Evolutionary conservation across 2,888 invertebrate species (phyloP), one percentile per base, ranked within the genome.

Genomic region (Lampropteryx suffumata): DNA sequence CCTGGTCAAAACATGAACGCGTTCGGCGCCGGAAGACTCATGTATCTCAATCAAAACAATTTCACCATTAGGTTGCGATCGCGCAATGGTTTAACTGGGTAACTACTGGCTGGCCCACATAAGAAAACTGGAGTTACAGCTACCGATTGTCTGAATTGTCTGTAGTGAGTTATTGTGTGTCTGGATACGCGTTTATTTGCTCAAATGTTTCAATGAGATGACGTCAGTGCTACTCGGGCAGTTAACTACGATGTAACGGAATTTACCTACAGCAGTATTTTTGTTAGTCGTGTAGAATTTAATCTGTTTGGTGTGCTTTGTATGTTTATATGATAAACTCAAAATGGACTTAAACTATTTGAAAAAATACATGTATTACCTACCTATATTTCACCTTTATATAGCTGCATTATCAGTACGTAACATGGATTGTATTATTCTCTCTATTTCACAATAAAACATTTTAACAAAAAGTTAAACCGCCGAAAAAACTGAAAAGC

Each of bases 141-240:
- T 50, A 60, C 57, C 61, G 60, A 51, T 50, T 62, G 63, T n/a
- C n/a, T n/a, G n/a, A n/a, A n/a, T 65, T 65, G 59, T 67, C 55
- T 62, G 53, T 57, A 56, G 57, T 69, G 59, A 69, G 68, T 69
- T 71, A 72, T 72, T 66, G 61, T 64, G 57, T 59, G 50, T 59
- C 52, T 57, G 61, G 55, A 63, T 59, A 67, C 64, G 61, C 64
- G 64, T 64, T 64, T 73, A 68, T 75, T 76, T 73, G 66, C 55
- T 68, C 75, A 76, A 76, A 72, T 79, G 74, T 63, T 67, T 68
- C 56, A 69, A 65, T 64, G 63, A 63, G 44, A 59, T 75, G 72
- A 73, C 70, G 73, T 73, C 71, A 76, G 42, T 56, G 53, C 57
- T 59, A 17, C 17, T 50, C 14, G 9, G 9, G 9, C 33, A 13